Conservation (phyloP, 2,797 vertebrate genomes). For the Notoglanidium macrostoma region DNA sequence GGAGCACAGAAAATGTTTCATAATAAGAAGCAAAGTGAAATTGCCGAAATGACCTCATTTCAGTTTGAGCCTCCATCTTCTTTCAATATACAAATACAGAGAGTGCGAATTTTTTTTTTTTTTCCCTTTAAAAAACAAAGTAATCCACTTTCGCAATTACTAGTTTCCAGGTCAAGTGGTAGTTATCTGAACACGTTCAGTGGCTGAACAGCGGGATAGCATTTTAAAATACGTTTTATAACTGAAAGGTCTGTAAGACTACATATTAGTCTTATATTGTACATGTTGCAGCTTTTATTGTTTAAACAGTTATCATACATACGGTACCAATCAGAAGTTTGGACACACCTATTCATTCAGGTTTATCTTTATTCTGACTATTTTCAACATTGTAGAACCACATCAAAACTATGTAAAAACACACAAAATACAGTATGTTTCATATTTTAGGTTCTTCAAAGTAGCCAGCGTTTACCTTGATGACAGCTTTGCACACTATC, state of each 20-base stretch:
- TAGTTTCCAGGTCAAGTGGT: conserved; percentile 29
- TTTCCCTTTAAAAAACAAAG: too few relatives aligned
- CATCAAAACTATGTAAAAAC: too few relatives aligned
- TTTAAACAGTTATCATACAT: not conserved
- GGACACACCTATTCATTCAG: too few relatives aligned
- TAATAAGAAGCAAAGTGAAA: conserved; percentile 60
- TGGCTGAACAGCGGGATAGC: not conserved
- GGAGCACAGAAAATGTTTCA: conserved; percentile 67
- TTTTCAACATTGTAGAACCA: too few relatives aligned
- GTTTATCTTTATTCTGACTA: too few relatives aligned
- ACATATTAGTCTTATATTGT: not conserved
- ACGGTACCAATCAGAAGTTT: too few relatives aligned
- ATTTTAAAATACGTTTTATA: not conserved
- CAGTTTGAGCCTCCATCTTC: conserved; percentile 20
- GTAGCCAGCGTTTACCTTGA: too few relatives aligned
- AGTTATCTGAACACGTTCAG: conserved; percentile 24
- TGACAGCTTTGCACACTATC: too few relatives aligned
- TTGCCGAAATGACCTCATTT: conserved; percentile 66
- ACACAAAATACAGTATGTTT: too few relatives aligned
- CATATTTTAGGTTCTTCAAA: too few relatives aligned
- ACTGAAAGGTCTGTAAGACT: not conserved
- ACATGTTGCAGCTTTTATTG: not conserved
- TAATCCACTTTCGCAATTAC: not conserved
- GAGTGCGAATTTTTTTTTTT: too few relatives aligned
- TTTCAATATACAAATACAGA: conserved; percentile 57